phyloP scores from a whole-genome alignment of 2,888 invertebrate genomes.

The Polyommatus iphigenia region DNA sequence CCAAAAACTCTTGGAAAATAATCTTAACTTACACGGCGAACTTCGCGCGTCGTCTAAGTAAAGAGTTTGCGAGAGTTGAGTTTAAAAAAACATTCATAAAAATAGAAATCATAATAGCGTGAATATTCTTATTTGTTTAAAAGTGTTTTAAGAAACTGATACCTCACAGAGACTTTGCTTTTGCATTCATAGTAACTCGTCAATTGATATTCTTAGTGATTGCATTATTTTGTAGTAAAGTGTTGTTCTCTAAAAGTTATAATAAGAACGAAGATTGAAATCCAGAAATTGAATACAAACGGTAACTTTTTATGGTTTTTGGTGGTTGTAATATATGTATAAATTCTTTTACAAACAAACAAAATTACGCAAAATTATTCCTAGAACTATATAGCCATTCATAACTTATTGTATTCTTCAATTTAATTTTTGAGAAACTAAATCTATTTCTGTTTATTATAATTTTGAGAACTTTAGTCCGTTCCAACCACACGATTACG shows the following conservation, averaged over 20 bases:
- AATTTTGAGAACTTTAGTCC: background rate
- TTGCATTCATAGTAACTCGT: too few species aligned
- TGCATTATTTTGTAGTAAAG: too few species aligned
- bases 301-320: too few species aligned
- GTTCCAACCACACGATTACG: background rate
- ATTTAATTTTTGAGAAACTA: background rate
- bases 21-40: conserved; percentile 56
- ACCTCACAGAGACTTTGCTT: background rate
- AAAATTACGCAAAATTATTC: too few species aligned
- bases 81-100: conserved; percentile 30
- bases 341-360: too few species aligned
- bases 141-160: background rate
- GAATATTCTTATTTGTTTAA: background rate
- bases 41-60: conserved; percentile 33
- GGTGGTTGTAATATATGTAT: too few species aligned
- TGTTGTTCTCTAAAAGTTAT: too few species aligned
- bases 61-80: conserved; percentile 30
- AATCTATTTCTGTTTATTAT: background rate
- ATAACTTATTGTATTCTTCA: too few species aligned
- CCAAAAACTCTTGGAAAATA: conserved; percentile 64
- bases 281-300: too few species aligned
- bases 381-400: too few species aligned
- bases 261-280: too few species aligned
- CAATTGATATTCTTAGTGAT: too few species aligned
- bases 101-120: conserved; percentile 21